Evolutionary conservation across 2,888 invertebrate species (phyloP).

Genomic region (Habroteleia sp.): DNA sequence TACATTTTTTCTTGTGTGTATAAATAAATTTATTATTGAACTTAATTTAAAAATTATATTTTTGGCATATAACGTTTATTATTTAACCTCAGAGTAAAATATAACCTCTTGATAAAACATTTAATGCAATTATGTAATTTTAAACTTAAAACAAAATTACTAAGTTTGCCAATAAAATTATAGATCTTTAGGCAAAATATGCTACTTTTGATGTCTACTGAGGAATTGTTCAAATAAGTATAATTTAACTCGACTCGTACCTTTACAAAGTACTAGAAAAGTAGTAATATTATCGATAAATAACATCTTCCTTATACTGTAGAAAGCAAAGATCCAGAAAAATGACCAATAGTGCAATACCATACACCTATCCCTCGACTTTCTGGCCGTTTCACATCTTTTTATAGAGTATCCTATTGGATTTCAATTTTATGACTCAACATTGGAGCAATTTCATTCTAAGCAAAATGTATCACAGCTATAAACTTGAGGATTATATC

Average conservation of each 20-base stretch:
- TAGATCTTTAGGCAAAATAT: no score
- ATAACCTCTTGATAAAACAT: no score
- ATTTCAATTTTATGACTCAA: conserved; percentile 73
- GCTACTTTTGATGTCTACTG: neutral
- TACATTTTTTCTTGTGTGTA: no score
- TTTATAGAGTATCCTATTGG: conserved; percentile 66
- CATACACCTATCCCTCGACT: conserved; percentile 55
- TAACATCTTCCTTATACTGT: conserved; percentile 41
- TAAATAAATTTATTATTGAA: no score
- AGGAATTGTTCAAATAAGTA: conserved; percentile 28
- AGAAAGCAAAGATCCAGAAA: conserved; percentile 57
- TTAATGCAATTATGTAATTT: no score
- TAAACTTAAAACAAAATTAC: no score
- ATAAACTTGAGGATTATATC: conserved; percentile 70
- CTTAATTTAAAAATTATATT: no score
- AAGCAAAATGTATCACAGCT: conserved; percentile 71
- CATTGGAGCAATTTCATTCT: conserved; percentile 70
- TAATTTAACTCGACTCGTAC: conserved; percentile 24
- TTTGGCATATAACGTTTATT: no score
- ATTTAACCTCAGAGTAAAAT: no score
- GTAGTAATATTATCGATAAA: conserved; percentile 43
- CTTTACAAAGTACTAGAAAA: conserved; percentile 31
- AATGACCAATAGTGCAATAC: conserved; percentile 56
- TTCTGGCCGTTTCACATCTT: conserved; percentile 62
- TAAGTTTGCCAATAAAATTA: no score